A percentile compares a stretch with the other conserved stretches of the same genome.
Conservation (phyloP, 1,140 invertebrate genomes). For the Musca vetustissima region DNA sequence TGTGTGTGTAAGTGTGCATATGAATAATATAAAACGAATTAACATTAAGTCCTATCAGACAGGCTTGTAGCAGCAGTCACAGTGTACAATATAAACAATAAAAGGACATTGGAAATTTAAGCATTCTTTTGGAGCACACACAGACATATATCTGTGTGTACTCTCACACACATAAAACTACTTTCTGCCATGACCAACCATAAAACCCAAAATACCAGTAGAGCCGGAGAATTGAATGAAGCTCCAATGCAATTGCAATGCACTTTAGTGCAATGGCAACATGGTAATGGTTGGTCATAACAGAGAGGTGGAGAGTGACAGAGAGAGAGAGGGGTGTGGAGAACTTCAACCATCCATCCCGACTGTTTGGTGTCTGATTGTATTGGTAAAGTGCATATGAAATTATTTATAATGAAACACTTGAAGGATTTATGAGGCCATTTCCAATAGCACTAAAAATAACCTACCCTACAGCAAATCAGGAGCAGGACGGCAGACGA, state of each 20-base stretch:
- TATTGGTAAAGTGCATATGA: slow-evolving; percentile 15
- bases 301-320: no score
- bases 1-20: neutral
- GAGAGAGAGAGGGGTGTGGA: no score
- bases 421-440: slow-evolving; percentile 22
- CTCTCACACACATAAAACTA: neutral
- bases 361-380: no score
- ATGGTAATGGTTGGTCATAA: no score
- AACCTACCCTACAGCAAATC: no score
- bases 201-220: no score
- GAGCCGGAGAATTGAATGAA: no score
- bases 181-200: no score
- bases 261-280: no score
- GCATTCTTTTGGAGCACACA: neutral
- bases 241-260: no score
- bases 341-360: no score
- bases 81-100: slow-evolving; percentile 5
- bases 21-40: slow-evolving; percentile 21
- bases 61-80: neutral
- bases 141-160: neutral
- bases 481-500: no score
- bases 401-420: slow-evolving; percentile 22
- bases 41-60: slow-evolving; percentile 20
- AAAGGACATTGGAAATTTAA: slow-evolving; percentile 16
- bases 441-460: slow-evolving; percentile 6